Evolutionary conservation across 2,113 vertebrate species (phyloP).

Genomic region (Myiozetetes cayanensis): DNA sequence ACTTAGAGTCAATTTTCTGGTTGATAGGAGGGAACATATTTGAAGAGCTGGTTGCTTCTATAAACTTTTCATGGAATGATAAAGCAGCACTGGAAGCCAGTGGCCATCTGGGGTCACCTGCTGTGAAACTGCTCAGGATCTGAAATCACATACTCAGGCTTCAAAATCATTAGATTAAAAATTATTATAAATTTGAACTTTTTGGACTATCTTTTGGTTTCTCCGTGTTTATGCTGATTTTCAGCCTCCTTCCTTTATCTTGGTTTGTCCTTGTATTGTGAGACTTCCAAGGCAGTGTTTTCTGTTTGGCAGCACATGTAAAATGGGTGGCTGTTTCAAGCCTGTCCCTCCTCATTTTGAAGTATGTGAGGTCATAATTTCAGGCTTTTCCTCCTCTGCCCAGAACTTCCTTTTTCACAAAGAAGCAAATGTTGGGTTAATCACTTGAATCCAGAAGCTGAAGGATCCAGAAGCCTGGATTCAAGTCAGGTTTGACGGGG

Average conservation of each 20-base stretch:
- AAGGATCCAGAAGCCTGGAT: background rate
- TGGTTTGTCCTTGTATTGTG: background rate
- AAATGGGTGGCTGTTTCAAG: background rate
- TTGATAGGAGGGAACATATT: background rate
- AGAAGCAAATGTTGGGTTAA: fast-evolving
- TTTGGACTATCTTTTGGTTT: background rate
- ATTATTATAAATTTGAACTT: too few species aligned
- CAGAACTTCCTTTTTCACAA: background rate
- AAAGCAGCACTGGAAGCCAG: background rate
- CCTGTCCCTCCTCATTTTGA: background rate
- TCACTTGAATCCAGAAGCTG: background rate
- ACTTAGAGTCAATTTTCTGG: background rate
- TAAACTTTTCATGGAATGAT: background rate
- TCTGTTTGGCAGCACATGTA: background rate
- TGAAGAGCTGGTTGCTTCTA: background rate
- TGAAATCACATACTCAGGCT: background rate
- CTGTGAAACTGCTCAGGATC: background rate
- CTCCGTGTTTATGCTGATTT: background rate
- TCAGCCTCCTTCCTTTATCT: background rate
- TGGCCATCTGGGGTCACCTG: background rate
- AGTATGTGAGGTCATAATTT: background rate
- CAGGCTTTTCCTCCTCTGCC: background rate
- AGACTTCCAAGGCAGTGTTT: background rate
- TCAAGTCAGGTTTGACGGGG: background rate
- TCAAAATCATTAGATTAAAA: background rate